Evolutionary conservation across 2,797 vertebrate species (phyloP).

Genomic region (Chaetodon trifasciatus): DNA sequence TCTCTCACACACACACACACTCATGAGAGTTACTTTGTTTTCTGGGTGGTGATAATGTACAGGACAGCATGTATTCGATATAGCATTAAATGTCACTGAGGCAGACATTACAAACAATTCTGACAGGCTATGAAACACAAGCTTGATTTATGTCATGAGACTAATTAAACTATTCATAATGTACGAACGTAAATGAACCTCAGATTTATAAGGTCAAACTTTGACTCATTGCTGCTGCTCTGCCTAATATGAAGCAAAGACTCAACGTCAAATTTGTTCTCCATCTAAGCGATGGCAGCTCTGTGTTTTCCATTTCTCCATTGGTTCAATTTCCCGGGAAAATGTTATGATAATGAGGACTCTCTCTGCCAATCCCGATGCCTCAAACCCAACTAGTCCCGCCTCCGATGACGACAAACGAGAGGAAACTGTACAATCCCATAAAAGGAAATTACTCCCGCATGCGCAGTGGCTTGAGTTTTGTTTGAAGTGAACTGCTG

Average conservation of each 20-base stretch:
- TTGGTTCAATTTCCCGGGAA: slow-evolving; percentile 71
- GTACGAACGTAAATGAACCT: background rate
- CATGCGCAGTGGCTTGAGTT: slow-evolving; percentile 85
- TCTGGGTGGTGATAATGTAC: no score
- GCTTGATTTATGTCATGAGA: background rate
- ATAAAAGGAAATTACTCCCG: slow-evolving; percentile 80
- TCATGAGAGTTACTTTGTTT: no score
- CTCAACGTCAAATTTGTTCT: background rate
- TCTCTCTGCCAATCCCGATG: slow-evolving; percentile 53
- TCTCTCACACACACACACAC: no score
- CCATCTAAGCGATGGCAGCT: background rate
- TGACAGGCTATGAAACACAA: background rate
- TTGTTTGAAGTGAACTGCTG: slow-evolving; percentile 88
- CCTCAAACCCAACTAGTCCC: slow-evolving; percentile 15
- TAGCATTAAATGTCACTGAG: no score
- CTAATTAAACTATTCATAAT: background rate
- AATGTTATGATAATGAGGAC: slow-evolving; percentile 56
- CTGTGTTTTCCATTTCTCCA: slow-evolving; percentile 14
- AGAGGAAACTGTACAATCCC: slow-evolving; percentile 79
- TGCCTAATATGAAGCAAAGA: background rate
- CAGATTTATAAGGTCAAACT: background rate
- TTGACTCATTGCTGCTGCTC: background rate
- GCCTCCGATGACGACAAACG: slow-evolving; percentile 60
- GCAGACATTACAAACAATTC: no score
- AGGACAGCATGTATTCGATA: no score